Base-by-base conservation (phyloP, 1,140 invertebrate genomes). In the Gryon sp. region DNA sequence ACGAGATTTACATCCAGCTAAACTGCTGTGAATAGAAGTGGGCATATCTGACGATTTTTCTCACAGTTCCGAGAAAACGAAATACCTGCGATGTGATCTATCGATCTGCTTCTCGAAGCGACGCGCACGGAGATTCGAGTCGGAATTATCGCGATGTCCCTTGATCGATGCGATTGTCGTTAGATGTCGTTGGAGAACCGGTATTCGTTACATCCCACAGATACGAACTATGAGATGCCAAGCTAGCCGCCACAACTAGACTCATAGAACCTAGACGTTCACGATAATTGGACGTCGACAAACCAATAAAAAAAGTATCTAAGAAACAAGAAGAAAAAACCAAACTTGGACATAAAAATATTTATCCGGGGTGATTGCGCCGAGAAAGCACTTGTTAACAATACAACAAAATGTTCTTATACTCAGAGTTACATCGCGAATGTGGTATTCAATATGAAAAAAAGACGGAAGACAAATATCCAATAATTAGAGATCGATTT, bases 111-210 rank as follows among this genome's bases (percentile, higher is more conserved):
- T 12, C 45, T 52, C 43, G 26, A 20, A 48, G 32, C 40, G 55
- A 66, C 19, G 40, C 7, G 1, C 14, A 40, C 16, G 18, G 28
- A 45, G 55, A 53, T 57, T 9, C 43, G 24, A 69, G 80, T 72
- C 81, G 74, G 82, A 87, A 86, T 86, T 86, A 86, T 84, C 84
- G 76, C 77, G 83, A 84, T 85, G 85, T 84, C 79, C 74, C 81
- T 83, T 86, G 86, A 87, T 87, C 82, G 86, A 88, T 88, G 83
- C 78, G 86, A 86, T 86, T 83, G 84, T 87, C 84, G 84, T 87
- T 86, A 84, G 85, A 86, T 76, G 82, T 81, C 80, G 81, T 81
- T 83, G 34, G 66, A 76, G 45, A 79, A 87, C 86, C 85, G 83
- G 84, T 86, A 84, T 84, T 73, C 76, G 63, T 73, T 69, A 60